These are phyloP conservation scores for Taenaris catops DNA, from an alignment of 2,888 invertebrate species.

Conservation along the genomic window DNA sequence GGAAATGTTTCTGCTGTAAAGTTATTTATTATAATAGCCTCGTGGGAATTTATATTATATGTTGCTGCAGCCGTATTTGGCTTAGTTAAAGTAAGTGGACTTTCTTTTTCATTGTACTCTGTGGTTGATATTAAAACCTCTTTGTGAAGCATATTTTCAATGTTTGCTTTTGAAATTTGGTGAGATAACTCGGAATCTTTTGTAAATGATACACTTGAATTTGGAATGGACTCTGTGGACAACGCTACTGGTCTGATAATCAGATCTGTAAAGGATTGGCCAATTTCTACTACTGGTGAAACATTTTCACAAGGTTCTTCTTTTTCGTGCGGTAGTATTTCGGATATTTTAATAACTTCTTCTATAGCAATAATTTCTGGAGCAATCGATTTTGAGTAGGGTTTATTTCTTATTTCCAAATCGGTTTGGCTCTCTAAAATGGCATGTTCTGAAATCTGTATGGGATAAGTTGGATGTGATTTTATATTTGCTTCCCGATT, in stretches of 20 bases:
- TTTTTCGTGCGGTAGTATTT: conserved; percentile 56
- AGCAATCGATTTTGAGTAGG: conserved; percentile 43
- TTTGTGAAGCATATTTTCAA: conserved; percentile 73
- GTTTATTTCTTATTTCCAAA: conserved; percentile 35
- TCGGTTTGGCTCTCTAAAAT: conserved; percentile 61
- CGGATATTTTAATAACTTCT: conserved; percentile 48
- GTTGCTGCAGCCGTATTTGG: conserved; percentile 36
- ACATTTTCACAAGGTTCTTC: conserved; percentile 40
- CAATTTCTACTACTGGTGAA: conserved; percentile 30
- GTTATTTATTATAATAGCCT: conserved; percentile 75
- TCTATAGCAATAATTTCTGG: conserved; percentile 42
- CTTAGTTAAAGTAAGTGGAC: conserved; percentile 28
- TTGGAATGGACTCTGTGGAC: conserved; percentile 63
- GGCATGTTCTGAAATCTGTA: conserved; percentile 59
- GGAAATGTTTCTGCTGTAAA: conserved; percentile 65
- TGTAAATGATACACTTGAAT: conserved; percentile 50
- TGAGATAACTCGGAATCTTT: conserved; percentile 26
- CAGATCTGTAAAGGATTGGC: conserved; percentile 61
- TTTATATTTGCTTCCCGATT: conserved; percentile 52
- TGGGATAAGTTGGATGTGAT: conserved; percentile 42
- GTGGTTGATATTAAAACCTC: conserved; percentile 76
- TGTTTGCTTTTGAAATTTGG: conserved; percentile 56
- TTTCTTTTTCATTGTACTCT: conserved; percentile 80
- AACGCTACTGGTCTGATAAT: conserved; percentile 71
- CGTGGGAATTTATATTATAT: conserved; percentile 46